phyloP scores from a whole-genome alignment of 2,113 vertebrate species.

The Percina caprodes region DNA sequence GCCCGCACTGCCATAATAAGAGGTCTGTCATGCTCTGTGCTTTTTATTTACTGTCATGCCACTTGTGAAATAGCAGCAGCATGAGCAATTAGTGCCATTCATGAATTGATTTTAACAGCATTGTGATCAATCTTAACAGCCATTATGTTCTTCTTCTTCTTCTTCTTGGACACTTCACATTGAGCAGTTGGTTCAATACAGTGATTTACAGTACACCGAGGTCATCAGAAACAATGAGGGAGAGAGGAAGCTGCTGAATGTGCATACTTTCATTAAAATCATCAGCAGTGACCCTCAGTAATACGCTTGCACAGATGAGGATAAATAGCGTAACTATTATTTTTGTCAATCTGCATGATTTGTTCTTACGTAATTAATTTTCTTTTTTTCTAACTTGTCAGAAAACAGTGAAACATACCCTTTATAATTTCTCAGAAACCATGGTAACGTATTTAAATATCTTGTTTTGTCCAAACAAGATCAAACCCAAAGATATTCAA shows the following conservation, averaged over 20 bases:
- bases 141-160: slow-evolving; percentile 34
- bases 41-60: slow-evolving; percentile 58
- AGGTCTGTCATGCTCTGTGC: slow-evolving; percentile 34
- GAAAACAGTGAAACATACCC: not conserved
- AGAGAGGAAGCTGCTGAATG: slow-evolving; percentile 9
- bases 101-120: slow-evolving; percentile 60
- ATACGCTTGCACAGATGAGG: not conserved
- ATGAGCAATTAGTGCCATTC: slow-evolving; percentile 59
- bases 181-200: slow-evolving; percentile 48
- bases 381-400: not conserved
- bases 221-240: slow-evolving; percentile 50
- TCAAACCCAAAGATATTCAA: not conserved
- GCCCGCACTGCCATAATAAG: slow-evolving; percentile 43
- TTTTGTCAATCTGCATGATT: not conserved
- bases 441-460: not conserved
- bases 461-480: not conserved
- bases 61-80: slow-evolving; percentile 50
- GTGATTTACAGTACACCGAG: slow-evolving; percentile 45
- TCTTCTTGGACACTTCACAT: slow-evolving; percentile 36
- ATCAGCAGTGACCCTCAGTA: not conserved
- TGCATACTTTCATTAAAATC: slow-evolving; percentile 29
- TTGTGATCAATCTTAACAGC: slow-evolving; percentile 55
- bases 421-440: not conserved
- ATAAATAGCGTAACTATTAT: not conserved
- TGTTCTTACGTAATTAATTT: not conserved